Base-by-base conservation (phyloP, 2,797 vertebrate genomes). In the Centropyge bicolor region DNA sequence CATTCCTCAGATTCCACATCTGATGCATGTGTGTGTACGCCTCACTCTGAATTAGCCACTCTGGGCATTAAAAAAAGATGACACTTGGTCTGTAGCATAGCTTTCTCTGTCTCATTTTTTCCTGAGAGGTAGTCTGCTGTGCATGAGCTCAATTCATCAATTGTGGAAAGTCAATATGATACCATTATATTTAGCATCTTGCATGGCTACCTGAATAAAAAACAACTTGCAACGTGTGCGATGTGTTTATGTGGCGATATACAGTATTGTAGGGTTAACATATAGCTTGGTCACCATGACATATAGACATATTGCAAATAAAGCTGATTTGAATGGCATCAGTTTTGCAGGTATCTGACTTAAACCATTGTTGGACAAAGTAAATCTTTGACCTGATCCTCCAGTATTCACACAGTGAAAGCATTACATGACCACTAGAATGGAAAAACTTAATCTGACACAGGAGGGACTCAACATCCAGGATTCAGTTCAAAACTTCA, bases 1-100 rank as follows among this genome's bases (percentile, higher is more conserved):
- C 93, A 94, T 94, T 93, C 91, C 83, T 87, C 73, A 80, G 67
- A 94, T 94, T 94, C 92, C 88, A 71, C 63, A 76, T 88, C 46
- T 78, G 82, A 85, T 74, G 45, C 31, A 20, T 74, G 46, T 27
- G 54, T 27, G 48, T 31, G 61, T 4, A 38, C 5, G 52, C 17
- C 51, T 80, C 54, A 13, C 61, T 66, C 59, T 54, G 52, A 57
- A 81, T 45, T 31, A 59, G 36, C 66, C 24, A 52, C 60, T 46
- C 24, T 36, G 74, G 41, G 48, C 46, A 45, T 62, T 56, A 60
- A 79, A 45, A 55, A 54, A 54, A 40, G 46, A 40, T 43, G 40
- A 22, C 2, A 10, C 5, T 10, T 55, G 3, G 24, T 22, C 45
- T 52, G n/a, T 51, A 36, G 74, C 16, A 27, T 36, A 10, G 13